Evolutionary conservation across 2,797 vertebrate species (phyloP).

Genomic region (Echeneis naucrates): DNA sequence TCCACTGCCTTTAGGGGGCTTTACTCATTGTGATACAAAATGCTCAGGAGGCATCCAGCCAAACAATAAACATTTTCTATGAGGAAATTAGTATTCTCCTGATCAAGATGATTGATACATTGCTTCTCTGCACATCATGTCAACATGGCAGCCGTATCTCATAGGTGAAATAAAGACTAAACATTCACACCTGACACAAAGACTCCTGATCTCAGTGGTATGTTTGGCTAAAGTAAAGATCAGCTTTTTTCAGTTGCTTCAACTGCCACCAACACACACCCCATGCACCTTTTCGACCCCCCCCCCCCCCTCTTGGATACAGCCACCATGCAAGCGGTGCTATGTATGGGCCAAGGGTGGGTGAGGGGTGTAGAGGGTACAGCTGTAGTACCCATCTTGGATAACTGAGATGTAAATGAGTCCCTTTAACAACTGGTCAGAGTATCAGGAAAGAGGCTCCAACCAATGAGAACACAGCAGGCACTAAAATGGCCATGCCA

Average conservation of each 20-base stretch:
- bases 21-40: slow-evolving; percentile 3
- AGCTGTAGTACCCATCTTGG: slow-evolving; percentile 76
- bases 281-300: slow-evolving; percentile 25
- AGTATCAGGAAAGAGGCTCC: slow-evolving; percentile 61
- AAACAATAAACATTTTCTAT: background rate
- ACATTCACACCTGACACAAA: slow-evolving; percentile 48
- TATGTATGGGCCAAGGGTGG: slow-evolving; percentile 77
- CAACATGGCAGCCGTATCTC: slow-evolving; percentile 15
- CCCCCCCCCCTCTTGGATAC: slow-evolving; percentile 18
- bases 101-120: background rate
- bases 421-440: slow-evolving; percentile 78
- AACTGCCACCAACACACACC: slow-evolving; percentile 1
- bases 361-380: slow-evolving; percentile 51
- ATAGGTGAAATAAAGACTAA: slow-evolving; percentile 25
- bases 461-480: slow-evolving; percentile 80
- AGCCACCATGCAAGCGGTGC: slow-evolving; percentile 54
- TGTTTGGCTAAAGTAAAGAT: slow-evolving; percentile 67
- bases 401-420: slow-evolving; percentile 79
- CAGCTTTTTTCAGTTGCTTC: slow-evolving; percentile 71
- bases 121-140: slow-evolving; percentile 1
- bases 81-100: background rate
- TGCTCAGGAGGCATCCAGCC: background rate
- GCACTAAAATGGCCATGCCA: slow-evolving; percentile 80
- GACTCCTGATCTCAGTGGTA: slow-evolving; percentile 47
- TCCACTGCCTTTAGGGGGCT: background rate